Evolutionary conservation across 1,140 invertebrate genomes (phyloP), one percentile per base, ranked within the genome.

Genomic region (Chionoecetes opilio): DNA sequence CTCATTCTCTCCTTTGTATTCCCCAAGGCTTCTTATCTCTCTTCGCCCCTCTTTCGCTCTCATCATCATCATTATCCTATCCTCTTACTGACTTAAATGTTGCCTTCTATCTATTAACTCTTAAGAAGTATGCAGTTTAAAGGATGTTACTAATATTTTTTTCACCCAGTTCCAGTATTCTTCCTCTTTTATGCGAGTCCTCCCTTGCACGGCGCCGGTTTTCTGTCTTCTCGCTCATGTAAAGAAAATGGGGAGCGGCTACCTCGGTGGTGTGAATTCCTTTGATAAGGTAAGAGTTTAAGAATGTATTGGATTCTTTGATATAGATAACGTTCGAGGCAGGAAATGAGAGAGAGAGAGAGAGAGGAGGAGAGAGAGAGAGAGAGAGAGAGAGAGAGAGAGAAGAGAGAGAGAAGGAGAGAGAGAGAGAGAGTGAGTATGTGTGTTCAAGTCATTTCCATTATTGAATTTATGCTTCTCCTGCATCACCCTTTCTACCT

Each of bases 361-460:
- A 46, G 14, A 46, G 41, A 53, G 21, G 21, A 14, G 46, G 46
- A 29, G 14, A 91, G 89, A 91, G 89, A 91, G 89, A 91, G 89
- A 91, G 89, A 91, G 89, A 91, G 89, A 91, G 89, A 91, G 89
- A 91, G 89, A 91, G 89, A 91, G 89, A 91, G 89, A 91, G 89
- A 91, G 89, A 63, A 35, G 34, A n/a, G 87, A 35, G 31, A 88
- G 87, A 88, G 87, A 88, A 35, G 38, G 87, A 88, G 87, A 88
- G 87, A 88, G 87, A 88, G 87, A 37, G 29, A 86, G 84, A 86
- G 84, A 86, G 84, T 3, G 29, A 86, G 84, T 29, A 2, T 29
- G 84, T 29, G 29, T 17, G 84, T 85, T n/a, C 8, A 17, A 85
- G 26, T 87, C 32, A 37, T 37, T 37, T 11, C 6, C 21, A 87